Percentiles rank a stretch among this genome's conserved stretches.
phyloP scores from a whole-genome alignment of 92 coral and sea anemone species.

The Metridium senile region DNA sequence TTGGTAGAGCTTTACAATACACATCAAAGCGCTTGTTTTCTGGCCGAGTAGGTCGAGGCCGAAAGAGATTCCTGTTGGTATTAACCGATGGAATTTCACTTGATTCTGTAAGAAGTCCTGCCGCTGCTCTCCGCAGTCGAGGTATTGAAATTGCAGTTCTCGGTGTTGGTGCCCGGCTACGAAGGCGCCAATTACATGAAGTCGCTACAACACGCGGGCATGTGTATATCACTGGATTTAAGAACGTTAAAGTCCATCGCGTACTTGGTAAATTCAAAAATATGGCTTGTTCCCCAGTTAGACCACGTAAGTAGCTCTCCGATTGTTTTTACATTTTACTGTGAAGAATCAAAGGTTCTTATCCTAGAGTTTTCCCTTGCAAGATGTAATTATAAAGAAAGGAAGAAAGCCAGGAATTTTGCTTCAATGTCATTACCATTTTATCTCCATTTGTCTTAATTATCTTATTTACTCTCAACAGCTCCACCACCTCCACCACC shows the following conservation, averaged over 20 bases:
- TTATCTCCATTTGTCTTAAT: too few species aligned
- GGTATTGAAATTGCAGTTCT: conserved; percentile 63
- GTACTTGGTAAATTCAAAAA: conserved; percentile 38
- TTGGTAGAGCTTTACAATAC: conserved; percentile 61
- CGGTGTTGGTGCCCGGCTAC: conserved; percentile 62
- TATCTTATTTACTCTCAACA: background rate
- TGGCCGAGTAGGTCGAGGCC: conserved; percentile 44
- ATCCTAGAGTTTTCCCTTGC: background rate
- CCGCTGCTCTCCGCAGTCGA: conserved; percentile 40
- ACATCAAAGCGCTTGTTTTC: conserved; percentile 45
- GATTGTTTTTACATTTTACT: background rate
- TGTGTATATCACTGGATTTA: conserved; percentile 59
- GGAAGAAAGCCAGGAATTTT: too few species aligned
- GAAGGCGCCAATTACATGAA: conserved; percentile 44
- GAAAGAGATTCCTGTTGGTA: conserved; percentile 65
- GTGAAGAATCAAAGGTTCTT: background rate
- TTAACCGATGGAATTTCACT: conserved; percentile 74
- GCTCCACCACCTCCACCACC: background rate
- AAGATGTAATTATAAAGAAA: background rate
- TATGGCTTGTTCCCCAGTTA: conserved; percentile 49
- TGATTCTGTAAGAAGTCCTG: conserved; percentile 53
- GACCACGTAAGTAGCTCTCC: conserved; percentile 33
- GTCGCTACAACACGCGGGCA: conserved; percentile 55
- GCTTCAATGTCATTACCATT: too few species aligned
- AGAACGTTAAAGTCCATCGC: conserved; percentile 25